phyloP scores from a whole-genome alignment of 2,113 vertebrate species.

The Centropus bengalensis region DNA sequence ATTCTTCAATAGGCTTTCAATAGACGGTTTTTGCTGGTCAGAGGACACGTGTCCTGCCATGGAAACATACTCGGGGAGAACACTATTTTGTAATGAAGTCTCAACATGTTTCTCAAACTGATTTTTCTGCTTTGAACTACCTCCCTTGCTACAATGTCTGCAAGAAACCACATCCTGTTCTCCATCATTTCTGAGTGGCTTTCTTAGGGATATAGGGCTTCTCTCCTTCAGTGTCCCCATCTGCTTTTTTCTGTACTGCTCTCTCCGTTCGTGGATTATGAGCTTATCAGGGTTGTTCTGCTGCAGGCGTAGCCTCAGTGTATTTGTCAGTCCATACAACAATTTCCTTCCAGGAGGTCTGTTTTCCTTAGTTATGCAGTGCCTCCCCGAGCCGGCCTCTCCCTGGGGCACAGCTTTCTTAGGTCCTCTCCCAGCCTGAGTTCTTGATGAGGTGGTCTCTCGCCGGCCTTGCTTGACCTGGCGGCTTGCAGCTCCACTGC shows the following conservation, averaged over 20 bases:
- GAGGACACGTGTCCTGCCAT: not conserved
- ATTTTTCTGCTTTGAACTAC: not conserved
- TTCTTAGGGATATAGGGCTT: conserved; percentile 31
- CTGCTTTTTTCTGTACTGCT: conserved; percentile 70
- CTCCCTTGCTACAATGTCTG: not conserved
- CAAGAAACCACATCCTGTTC: not conserved
- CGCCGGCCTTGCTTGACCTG: not conserved
- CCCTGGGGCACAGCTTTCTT: not conserved
- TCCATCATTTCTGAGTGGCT: not conserved
- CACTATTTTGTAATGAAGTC: conserved; percentile 63
- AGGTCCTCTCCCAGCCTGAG: not conserved
- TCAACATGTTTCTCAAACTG: conserved; percentile 67
- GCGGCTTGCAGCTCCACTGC: not conserved
- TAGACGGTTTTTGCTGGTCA: not conserved
- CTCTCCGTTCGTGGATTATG: conserved; percentile 76
- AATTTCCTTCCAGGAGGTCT: conserved; percentile 71
- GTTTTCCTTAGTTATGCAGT: not conserved
- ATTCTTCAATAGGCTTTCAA: not conserved
- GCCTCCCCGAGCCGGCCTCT: conserved; percentile 12
- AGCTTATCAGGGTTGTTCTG: conserved; percentile 71
- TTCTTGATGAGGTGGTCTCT: not conserved
- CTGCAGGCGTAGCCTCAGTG: conserved; percentile 84
- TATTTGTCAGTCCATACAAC: conserved; percentile 86
- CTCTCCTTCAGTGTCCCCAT: conserved; percentile 32
- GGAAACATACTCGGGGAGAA: not conserved